Evolutionary conservation across 1,140 invertebrate species (phyloP).

Genomic region (Heliconius hermathena): DNA sequence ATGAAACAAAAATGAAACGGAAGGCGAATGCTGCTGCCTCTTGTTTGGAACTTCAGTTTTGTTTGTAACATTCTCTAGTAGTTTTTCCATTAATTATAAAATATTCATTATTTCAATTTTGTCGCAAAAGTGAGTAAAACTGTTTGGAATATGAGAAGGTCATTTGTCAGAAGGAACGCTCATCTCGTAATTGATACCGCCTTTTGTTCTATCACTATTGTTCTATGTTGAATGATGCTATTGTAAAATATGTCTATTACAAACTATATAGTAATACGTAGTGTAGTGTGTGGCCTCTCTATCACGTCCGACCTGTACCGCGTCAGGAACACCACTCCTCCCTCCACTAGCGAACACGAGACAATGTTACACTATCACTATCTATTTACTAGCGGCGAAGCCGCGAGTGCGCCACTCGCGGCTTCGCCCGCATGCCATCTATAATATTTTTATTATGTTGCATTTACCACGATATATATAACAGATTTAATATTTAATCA

Average conservation of each 20-base stretch:
- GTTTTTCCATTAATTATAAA: conserved; percentile 2
- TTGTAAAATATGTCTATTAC: background rate
- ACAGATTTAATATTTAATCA: too few species aligned
- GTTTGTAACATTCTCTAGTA: background rate
- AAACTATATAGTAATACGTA: too few species aligned
- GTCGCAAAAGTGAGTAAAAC: background rate
- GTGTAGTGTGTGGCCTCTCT: too few species aligned
- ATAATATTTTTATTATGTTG: too few species aligned
- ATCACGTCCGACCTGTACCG: too few species aligned
- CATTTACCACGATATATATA: too few species aligned
- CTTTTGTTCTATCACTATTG: background rate
- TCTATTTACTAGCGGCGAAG: too few species aligned
- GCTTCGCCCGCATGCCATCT: too few species aligned
- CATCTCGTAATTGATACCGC: conserved; percentile 6
- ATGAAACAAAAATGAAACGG: background rate
- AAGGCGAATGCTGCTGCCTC: background rate
- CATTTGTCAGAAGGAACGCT: conserved; percentile 7
- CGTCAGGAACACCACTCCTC: too few species aligned
- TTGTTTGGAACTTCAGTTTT: background rate
- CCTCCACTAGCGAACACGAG: too few species aligned
- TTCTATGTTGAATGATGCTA: background rate
- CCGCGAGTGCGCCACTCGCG: too few species aligned
- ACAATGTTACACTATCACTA: too few species aligned
- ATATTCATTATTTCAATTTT: conserved; percentile 10
- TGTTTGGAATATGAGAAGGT: background rate